Percentiles rank a stretch among this genome's conserved stretches.
Evolutionary conservation across 2,888 invertebrate genomes (phyloP).

Genomic region (Cheilosia vulpina): DNA sequence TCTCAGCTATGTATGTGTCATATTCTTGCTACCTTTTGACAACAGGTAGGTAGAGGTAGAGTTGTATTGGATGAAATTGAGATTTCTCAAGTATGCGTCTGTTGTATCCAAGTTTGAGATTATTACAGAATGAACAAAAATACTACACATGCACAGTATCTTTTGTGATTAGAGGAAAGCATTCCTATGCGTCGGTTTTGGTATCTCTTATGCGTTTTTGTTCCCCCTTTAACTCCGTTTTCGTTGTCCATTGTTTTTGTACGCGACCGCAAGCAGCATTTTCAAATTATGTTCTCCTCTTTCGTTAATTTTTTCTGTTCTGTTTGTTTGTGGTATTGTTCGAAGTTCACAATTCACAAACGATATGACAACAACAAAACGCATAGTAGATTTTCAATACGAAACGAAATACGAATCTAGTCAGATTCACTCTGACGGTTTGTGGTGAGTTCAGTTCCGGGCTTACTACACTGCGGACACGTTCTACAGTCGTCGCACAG

Average conservation of each 20-base stretch:
- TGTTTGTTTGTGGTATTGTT: constrained; percentile 12
- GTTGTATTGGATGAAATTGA: neutral
- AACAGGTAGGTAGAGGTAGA: constrained; percentile 24
- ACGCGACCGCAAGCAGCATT: neutral
- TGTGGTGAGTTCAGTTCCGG: constrained; percentile 72
- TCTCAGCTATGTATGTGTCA: neutral
- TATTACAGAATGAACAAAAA: constrained; percentile 17
- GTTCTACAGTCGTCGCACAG: constrained; percentile 29
- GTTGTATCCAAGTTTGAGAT: neutral
- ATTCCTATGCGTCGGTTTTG: neutral
- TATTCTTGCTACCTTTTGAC: constrained; percentile 11
- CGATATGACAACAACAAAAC: constrained; percentile 16
- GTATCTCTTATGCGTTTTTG: constrained; percentile 28
- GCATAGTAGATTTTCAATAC: constrained; percentile 20
- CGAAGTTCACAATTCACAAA: constrained; percentile 20
- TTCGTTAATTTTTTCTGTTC: constrained; percentile 26
- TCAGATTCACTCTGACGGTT: constrained; percentile 47
- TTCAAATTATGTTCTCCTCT: constrained; percentile 9
- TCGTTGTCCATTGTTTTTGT: neutral
- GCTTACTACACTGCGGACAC: constrained; percentile 55
- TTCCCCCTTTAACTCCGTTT: neutral
- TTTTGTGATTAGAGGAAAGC: constrained; percentile 2
- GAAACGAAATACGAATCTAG: constrained; percentile 26
- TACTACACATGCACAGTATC: neutral
- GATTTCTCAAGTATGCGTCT: neutral